Evolutionary conservation across 2,797 vertebrate genomes (phyloP), one percentile per base, ranked within the genome.

Genomic region (Coregonus suidteri): DNA sequence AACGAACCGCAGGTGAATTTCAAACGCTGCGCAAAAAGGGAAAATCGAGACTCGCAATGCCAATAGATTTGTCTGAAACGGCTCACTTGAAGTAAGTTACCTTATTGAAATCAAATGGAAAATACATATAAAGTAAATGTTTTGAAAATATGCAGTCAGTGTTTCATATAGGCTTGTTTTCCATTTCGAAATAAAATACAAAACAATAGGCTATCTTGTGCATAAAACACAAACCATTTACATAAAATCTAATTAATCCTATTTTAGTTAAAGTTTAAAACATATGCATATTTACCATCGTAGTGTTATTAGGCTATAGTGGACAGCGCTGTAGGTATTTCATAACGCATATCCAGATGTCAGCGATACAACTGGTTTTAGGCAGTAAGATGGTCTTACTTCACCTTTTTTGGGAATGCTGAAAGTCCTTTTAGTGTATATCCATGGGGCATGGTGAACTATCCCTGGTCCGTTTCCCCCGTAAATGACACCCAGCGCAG

Each of bases 371-470:
- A 70, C 47, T 18, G 56, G 14, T 35, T 56, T 56, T 18, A 56
- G 18, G 54, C 15, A 0, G 25, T 71, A 25, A 59, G 56, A 20
- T 11, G 14, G 47, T 66, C 37, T 20, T 35, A 71, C 81, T 86
- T 87, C 88, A 91, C 91, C 85, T 88, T 83, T 77, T 85, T 71
- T 51, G 52, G 75, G 14, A 65, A 80, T 77, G 78, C 82, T 77
- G 59, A 75, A 77, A 80, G 81, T 82, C 79, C 79, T 71, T 54
- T 70, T 56, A 79, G 74, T 74, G 79, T 80, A 77, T 79, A 79
- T 83, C 84, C 77, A 81, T 47, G 70, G 34, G 53, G 52, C 67
- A 78, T 74, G 6, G 65, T 37, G 69, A 81, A 80, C 75, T 79
- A 74, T 74, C 77, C 72, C 64, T 30, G 59, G n/a, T 69, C 77